These are phyloP conservation scores for Cybosia mesomella DNA, from an alignment of 2,888 invertebrate species.

Conservation along the genomic window DNA sequence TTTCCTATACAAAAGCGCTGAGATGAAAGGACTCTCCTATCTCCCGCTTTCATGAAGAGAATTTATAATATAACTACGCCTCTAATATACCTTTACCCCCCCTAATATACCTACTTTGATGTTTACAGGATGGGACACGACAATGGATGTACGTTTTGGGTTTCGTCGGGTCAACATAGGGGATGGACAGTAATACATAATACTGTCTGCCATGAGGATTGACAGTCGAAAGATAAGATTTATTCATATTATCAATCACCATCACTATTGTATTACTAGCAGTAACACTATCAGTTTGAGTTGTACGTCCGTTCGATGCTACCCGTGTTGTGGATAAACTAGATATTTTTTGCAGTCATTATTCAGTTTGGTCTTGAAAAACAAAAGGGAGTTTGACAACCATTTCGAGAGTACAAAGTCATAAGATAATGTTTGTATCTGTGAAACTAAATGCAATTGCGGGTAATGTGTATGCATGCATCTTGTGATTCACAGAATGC, in stretches of 20 bases:
- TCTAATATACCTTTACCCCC: no score
- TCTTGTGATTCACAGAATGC: background rate
- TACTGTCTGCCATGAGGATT: background rate
- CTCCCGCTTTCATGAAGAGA: slow-evolving; percentile 31
- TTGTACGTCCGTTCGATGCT: background rate
- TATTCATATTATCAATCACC: background rate
- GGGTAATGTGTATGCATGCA: background rate
- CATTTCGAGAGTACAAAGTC: background rate
- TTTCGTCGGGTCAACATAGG: background rate
- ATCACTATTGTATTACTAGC: background rate
- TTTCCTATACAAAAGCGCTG: slow-evolving; percentile 38
- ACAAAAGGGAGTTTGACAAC: no score
- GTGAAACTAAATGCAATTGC: background rate
- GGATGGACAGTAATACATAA: background rate
- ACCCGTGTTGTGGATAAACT: background rate
- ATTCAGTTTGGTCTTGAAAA: no score
- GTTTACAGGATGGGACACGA: slow-evolving; percentile 24
- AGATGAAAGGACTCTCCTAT: slow-evolving; percentile 50
- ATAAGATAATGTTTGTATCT: background rate
- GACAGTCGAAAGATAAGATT: background rate
- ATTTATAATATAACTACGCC: slow-evolving; percentile 32
- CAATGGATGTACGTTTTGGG: slow-evolving; percentile 14
- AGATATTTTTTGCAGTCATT: no score
- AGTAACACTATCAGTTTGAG: background rate
- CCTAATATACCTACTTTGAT: slow-evolving; percentile 24